A percentile compares a stretch with the other conserved stretches of the same genome.
Conservation (phyloP, 2,797 vertebrate genomes). For the Botia almorhae region DNA sequence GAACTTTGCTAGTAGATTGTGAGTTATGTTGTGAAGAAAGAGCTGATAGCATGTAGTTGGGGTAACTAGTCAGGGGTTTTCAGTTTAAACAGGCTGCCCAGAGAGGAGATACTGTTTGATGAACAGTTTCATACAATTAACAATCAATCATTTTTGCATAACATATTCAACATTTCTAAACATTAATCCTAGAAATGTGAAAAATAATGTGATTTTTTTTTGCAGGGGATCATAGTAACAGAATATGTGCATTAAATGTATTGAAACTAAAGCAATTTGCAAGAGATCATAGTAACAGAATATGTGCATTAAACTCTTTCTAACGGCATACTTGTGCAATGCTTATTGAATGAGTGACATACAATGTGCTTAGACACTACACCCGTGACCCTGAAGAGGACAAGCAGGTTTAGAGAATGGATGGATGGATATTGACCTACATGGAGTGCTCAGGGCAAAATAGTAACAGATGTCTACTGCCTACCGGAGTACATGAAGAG, state of each 20-base stretch:
- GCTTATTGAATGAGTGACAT: neutral
- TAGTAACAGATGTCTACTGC: constrained; percentile 19
- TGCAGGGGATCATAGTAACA: neutral
- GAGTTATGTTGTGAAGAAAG: neutral
- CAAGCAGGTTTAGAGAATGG: no score
- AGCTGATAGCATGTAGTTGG: neutral
- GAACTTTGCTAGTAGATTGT: neutral
- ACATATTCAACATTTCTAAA: neutral
- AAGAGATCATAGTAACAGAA: no score
- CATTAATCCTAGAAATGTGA: neutral
- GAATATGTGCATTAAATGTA: neutral
- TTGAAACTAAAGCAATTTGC: no score
- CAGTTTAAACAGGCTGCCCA: neutral
- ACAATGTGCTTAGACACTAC: neutral
- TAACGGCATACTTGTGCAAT: neutral
- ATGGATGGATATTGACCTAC: neutral
- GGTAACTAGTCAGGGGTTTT: neutral
- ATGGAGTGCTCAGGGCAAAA: neutral
- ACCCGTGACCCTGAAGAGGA: neutral
- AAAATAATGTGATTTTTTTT: no score
- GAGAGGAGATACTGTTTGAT: neutral
- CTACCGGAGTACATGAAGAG: constrained; percentile 23
- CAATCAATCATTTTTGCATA: constrained; percentile 30
- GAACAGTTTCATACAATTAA: neutral
- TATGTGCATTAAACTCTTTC: no score